Conservation (phyloP, 2,888 invertebrate genomes). For the Drosophila merina region DNA sequence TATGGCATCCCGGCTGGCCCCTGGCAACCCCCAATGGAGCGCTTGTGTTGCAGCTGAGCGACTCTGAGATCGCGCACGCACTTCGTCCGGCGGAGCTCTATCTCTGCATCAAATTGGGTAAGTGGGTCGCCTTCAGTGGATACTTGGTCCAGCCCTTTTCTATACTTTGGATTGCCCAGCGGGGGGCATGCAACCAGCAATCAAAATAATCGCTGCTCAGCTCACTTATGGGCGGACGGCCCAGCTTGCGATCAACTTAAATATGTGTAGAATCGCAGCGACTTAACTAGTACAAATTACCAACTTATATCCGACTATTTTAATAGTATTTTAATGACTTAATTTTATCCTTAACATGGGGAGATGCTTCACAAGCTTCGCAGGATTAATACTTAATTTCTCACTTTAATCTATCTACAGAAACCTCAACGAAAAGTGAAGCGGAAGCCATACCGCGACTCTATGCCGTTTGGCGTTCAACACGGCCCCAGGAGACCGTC, state of each 20-base stretch:
- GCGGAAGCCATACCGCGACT: conserved; percentile 59
- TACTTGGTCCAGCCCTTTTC: conserved; percentile 16
- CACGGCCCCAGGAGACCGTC: conserved; percentile 63
- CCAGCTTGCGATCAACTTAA: conserved; percentile 18
- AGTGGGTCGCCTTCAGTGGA: conserved; percentile 50
- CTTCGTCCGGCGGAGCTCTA: conserved; percentile 88
- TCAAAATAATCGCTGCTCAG: conserved; percentile 27
- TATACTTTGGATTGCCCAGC: conserved; percentile 9
- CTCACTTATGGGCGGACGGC: conserved; percentile 29
- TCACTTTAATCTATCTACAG: background rate
- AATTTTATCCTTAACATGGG: background rate
- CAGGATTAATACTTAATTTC: background rate
- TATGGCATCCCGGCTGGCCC: conserved; percentile 88
- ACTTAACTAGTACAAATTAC: background rate
- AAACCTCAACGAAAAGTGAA: conserved; percentile 28
- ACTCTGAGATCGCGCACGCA: conserved; percentile 86
- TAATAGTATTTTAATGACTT: conserved; percentile 1
- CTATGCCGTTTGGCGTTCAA: conserved; percentile 82
- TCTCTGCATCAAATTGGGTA: conserved; percentile 86
- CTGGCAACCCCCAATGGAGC: conserved; percentile 87
- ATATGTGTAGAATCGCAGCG: conserved; percentile 15
- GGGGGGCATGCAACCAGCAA: conserved; percentile 16
- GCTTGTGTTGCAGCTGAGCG: conserved; percentile 87
- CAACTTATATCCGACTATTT: background rate
- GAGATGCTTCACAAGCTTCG: background rate